Evolutionary conservation across 2,797 vertebrate species (phyloP), one percentile per base, ranked within the genome.

Genomic region (Darevskia nairensis): DNA sequence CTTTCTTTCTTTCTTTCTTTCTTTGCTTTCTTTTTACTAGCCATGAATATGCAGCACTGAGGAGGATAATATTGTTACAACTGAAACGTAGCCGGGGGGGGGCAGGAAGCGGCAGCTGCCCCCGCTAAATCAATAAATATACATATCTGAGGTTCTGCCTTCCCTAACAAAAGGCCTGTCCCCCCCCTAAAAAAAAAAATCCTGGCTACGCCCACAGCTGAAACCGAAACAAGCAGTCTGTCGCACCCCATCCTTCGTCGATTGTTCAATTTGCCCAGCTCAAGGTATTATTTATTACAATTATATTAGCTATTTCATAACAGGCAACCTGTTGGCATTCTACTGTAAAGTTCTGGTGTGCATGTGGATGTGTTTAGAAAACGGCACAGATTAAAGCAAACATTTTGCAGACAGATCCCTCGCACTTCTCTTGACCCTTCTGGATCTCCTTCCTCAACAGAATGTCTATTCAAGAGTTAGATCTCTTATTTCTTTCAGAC

Each of bases 311-410:
- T 15, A 29, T 17, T 13, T 8, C 1, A 55, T 8, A 0, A 15
- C 39, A 29, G 3, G 2, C 82, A 9, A 29, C 61, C 19, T 66
- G 29, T 13, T 78, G 27, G 2, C 82, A 9, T 29, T 68, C 23
- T 66, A 32, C 13, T 78, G 44, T 0, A 0, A 25, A 32, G 46
- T 4, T 19, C 59, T 23, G 21, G 59, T 19, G 59, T 61, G 3
- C 50, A 61, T 61, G 19, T 61, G 59, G 21, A 3, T 0, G 0
- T 4, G 29, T 69, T 78, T 25, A 41, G 25, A 68, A 19, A 90
- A 86, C 39, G 15, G 46, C 39, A 61, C 8, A 11, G 78, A 23
- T 1, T 0, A 74, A 77, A 86, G 27, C 29, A 90, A 91, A 78
- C 75, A 32, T 1, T 71, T 3, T 46, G 6, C 11, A 68, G 6